Evolutionary conservation across 2,113 vertebrate genomes (phyloP), one percentile per base, ranked within the genome.

Genomic region (Falcunculus frontatus): DNA sequence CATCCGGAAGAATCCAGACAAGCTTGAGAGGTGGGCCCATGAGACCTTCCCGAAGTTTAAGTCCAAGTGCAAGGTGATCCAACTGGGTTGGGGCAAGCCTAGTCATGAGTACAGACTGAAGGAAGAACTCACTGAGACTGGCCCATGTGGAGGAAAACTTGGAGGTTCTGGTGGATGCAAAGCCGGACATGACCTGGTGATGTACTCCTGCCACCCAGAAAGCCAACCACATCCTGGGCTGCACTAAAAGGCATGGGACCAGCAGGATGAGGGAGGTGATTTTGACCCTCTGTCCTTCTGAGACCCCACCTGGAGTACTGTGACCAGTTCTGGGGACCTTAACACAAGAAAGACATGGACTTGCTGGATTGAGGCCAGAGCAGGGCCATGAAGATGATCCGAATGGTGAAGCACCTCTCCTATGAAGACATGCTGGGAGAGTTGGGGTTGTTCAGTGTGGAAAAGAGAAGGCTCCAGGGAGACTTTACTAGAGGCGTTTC

Each of bases 181-280:
- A 39, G 39, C 27, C 13, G 4, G 29, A 46, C 15, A 23, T 1
- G 10, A 53, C 33, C 19, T 53, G 29, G 55, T 7, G 19, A 25
- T 11, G 13, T n/a, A 11, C 4, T 62, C 16, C n/a, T 70, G n/a
- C 23, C 0, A 0, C 18, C 39, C 39, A 25, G 29, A 62, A 53
- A 62, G 29, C 6, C 19, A 12, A 46, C 41, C 0, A 0, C 10
- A 33, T 20, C 29, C 55, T 69, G 55, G 29, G 23, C 23, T 46
- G 29, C 47, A 39, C 65, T 19, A 39, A 78, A 69, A 53, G 10
- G 13, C 0, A 0, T 39, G 19, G 41, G 29, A 62, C 33, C 29
- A n/a, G 23, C 64, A 33, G 22, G 39, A 2, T 69, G 55, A 46
- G 23, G 64, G 47, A 69, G 23, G 27, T 62, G 46, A 39, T 53